Conservation (phyloP, 2,797 vertebrate species). For the Lophotriccus pileatus region DNA sequence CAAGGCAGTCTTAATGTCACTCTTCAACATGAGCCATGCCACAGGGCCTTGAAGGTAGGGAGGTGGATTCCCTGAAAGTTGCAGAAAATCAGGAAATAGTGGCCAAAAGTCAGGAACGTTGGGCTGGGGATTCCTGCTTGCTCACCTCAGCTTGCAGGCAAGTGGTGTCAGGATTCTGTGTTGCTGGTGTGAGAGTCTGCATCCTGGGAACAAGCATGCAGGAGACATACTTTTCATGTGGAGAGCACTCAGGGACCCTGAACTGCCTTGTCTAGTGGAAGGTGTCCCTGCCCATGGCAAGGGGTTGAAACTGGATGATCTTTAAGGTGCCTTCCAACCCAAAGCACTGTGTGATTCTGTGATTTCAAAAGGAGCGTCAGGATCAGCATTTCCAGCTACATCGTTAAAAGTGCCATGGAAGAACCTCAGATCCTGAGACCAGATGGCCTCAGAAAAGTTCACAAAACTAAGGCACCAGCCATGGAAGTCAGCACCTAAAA, state of each 20-base stretch:
- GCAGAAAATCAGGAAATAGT: background rate
- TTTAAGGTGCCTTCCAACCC: background rate
- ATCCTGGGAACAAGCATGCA: background rate
- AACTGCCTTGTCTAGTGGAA: background rate
- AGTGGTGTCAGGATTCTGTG: background rate
- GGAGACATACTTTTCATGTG: background rate
- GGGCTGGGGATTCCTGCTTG: background rate
- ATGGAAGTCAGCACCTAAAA: background rate
- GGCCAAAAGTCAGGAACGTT: background rate
- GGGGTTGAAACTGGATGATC: background rate
- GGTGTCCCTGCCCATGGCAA: background rate
- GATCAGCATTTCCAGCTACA: background rate
- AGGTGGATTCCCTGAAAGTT: background rate
- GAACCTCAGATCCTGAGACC: background rate
- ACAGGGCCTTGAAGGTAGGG: background rate
- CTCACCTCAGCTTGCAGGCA: background rate
- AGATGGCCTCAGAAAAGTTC: background rate
- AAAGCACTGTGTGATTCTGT: background rate
- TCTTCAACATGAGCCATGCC: background rate
- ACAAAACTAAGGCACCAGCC: background rate
- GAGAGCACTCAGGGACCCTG: background rate
- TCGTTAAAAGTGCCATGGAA: background rate
- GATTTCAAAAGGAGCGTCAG: background rate
- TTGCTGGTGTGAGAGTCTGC: background rate
- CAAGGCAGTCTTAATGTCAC: background rate